Evolutionary conservation across 2,888 invertebrate species (phyloP), one percentile per base, ranked within the genome.

Genomic region (Gastrophysa polygoni): DNA sequence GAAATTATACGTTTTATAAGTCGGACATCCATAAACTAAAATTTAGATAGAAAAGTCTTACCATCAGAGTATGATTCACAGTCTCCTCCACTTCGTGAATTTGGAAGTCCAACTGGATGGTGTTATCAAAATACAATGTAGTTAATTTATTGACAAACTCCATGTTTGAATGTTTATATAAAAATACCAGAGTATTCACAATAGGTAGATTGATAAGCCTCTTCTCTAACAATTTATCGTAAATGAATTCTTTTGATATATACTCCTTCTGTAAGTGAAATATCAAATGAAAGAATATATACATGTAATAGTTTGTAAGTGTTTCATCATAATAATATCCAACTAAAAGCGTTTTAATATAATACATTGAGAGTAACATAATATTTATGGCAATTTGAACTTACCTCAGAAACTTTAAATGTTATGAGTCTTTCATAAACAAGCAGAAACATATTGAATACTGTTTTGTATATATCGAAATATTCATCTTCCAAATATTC

Each of bases 371-470:
- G n/a, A n/a, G n/a, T n/a, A n/a, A n/a, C n/a, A 2, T 11, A 14
- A 17, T 59, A 24, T 14, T 34, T 4, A 24, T 11, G 14, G 17
- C 46, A 54, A 18, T 6, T 34, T 52, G n/a, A 28, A 38, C 66
- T 77, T 77, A 90, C 91, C 81, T 88, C 86, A 14, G 90, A 90
- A 78, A 94, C 92, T 71, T 89, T 90, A 78, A 89, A 89, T 10
- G 92, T 93, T 8, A 92, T 85, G 68, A 96, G 85, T 73, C 96
- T 86, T 68, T 90, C 86, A 74, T 91, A 89, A 7, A 93, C 83
- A 18, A 90, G 82, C 51, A 94, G 87, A 57, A 93, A 87, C 55
- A 85, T 84, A 63, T 87, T 84, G 43, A 92, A 85, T 47, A 88
- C 83, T 24, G 87, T 83, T 47, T 83, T 83, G 65, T 88, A 88